These are phyloP conservation scores for Cinclus mexicanus DNA, from an alignment of 2,113 vertebrate species.

Conservation along the genomic window DNA sequence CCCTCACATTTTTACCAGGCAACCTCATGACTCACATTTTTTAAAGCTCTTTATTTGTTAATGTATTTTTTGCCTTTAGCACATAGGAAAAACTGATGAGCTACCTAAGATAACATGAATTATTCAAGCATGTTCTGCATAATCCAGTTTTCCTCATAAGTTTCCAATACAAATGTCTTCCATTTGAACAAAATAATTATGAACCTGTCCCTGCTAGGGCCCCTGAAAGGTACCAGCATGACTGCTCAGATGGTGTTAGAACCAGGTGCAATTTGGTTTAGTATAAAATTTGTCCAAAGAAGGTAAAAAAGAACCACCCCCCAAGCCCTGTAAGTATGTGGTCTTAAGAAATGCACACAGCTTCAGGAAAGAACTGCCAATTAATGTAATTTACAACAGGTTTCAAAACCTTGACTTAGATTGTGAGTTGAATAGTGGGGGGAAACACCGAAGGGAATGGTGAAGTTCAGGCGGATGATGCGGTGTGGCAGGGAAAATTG, in stretches of 20 bases:
- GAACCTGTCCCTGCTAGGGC: background rate
- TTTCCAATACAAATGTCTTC: background rate
- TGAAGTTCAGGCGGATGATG: conserved; percentile 58
- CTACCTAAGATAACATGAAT: conserved; percentile 18
- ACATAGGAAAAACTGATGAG: conserved; percentile 22
- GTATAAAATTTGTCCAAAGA: conserved; percentile 11
- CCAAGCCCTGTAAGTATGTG: background rate
- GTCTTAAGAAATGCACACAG: conserved; percentile 23
- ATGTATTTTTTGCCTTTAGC: background rate
- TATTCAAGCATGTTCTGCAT: conserved; percentile 7
- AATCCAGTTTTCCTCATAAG: conserved; percentile 10
- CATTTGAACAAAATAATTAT: background rate
- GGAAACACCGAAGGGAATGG: background rate
- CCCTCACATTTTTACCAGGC: background rate
- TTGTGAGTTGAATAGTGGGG: background rate
- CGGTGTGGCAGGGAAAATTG: conserved; percentile 39
- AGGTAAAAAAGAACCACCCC: background rate
- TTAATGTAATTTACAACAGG: conserved; percentile 53
- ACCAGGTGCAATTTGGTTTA: background rate
- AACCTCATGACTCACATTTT: background rate
- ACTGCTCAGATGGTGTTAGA: conserved; percentile 23
- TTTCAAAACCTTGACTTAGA: conserved; percentile 49
- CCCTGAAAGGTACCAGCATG: conserved; percentile 34
- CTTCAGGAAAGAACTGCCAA: conserved; percentile 44
- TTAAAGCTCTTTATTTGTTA: background rate